These are phyloP conservation scores for Tinamus major DNA, from an alignment of 2,797 vertebrate genomes.

Conservation along the genomic window DNA sequence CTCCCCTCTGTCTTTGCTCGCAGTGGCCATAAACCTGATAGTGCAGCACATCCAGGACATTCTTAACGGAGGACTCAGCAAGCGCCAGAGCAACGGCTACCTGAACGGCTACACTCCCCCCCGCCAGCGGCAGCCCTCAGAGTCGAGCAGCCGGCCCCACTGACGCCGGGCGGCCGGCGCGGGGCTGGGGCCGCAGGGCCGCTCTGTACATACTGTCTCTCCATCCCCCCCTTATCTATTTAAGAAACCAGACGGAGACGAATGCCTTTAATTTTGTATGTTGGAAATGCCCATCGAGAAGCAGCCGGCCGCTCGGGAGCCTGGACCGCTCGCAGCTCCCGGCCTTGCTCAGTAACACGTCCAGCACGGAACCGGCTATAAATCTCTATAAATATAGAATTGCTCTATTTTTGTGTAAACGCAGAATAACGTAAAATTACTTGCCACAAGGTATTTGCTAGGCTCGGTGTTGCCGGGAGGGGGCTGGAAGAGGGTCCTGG, in stretches of 20 bases:
- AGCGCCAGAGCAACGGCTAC: conserved; percentile 87
- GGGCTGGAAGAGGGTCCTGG: not conserved
- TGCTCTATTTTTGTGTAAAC: conserved; percentile 83
- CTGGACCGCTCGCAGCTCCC: conserved; percentile 48
- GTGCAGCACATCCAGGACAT: conserved; percentile 98
- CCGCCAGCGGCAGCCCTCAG: conserved; percentile 85
- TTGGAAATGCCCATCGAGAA: conserved; percentile 59
- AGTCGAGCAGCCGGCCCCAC: conserved; percentile 91
- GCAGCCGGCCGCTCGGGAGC: conserved; percentile 57
- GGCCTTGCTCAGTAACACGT: conserved; percentile 67
- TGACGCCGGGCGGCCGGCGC: conserved; percentile 78
- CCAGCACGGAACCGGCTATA: conserved; percentile 74
- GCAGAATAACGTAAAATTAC: conserved; percentile 77
- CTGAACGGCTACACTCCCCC: conserved; percentile 83
- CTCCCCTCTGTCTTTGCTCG: not conserved
- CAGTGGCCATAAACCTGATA: conserved; percentile 97
- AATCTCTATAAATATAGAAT: conserved; percentile 77
- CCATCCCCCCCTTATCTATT: conserved; percentile 63
- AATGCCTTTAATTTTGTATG: conserved; percentile 74
- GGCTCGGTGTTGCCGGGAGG: conserved; percentile 28
- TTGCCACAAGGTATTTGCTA: conserved; percentile 70
- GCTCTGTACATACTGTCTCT: conserved; percentile 61
- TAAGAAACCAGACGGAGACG: conserved; percentile 74
- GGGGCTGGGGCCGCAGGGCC: not conserved
- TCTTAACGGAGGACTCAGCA: conserved; percentile 89